A percentile compares a stretch with the other conserved stretches of the same genome.
Evolutionary conservation across 2,113 vertebrate species (phyloP).

Genomic region (Burhinus bistriatus): DNA sequence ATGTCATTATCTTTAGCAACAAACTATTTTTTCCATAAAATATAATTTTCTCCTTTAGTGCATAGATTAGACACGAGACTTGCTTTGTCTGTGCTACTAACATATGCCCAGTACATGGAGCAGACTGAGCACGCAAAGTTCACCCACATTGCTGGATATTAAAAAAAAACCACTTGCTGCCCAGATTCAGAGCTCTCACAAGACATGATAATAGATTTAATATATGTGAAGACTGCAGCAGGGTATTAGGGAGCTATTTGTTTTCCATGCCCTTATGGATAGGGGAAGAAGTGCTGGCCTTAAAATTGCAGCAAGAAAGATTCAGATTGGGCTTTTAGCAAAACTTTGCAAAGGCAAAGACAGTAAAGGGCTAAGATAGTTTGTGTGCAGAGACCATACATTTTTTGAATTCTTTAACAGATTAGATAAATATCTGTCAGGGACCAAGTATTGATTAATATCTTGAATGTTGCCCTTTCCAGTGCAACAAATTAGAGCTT

Average conservation of each 20-base stretch:
- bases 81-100: neutral
- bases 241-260: neutral
- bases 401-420: neutral
- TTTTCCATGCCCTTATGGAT: neutral
- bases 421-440: neutral
- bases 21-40: neutral
- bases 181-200: neutral
- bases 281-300: neutral
- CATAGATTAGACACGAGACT: rapidly evolving
- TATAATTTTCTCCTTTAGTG: neutral
- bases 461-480: neutral
- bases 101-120: neutral
- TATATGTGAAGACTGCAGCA: neutral
- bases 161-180: neutral
- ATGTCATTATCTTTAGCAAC: neutral
- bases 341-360: neutral
- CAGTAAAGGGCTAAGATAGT: neutral
- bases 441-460: neutral
- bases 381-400: neutral
- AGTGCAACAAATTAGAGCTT: neutral
- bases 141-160: neutral
- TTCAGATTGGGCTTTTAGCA: neutral
- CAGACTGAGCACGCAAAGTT: neutral
- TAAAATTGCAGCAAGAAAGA: neutral
- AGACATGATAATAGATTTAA: neutral